Base-by-base conservation (phyloP, 2,797 vertebrate genomes). In the Martes flavigula region DNA sequence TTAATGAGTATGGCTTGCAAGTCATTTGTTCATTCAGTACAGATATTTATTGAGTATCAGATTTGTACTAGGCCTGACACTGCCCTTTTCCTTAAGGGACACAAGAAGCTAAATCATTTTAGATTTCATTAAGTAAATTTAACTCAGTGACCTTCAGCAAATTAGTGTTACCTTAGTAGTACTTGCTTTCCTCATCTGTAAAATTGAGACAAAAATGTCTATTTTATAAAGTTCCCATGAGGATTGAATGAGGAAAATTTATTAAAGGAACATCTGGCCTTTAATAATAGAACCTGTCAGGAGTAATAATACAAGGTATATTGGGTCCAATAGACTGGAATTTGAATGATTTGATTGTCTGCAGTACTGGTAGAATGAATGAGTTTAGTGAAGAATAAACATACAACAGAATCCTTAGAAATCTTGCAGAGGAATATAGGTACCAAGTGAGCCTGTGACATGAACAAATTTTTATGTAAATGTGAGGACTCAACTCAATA, bases 121-220 rank as follows among this genome's bases (percentile, higher is more conserved):
- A 58, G 70, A 90, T 85, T 83, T 40, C 8, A 11, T 77, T 81
- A 90, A 64, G 30, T 87, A 89, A 88, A 88, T 87, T 46, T 90
- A 78, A 64, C 43, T 87, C 56, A 88, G 5, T 70, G 90, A 91
- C 51, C 18, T 60, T 87, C 43, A 64, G 21, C 38, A 72, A 87
- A 17, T 78, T 90, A 73, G 7, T 54, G 4, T 90, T 79, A 77
- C 30, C 23, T 93, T 75, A 25, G 40, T 82, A 54, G 5, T 54
- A 25, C 70, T 93, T 91, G 43, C 23, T 89, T 87, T 96, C 18
- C 43, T 96, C 70, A 87, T 72, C 43, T 90, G 64, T 83, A 86
- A 96, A 93, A 91, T 94, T 43, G 87, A 96, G 78, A 86, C 6
- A 87, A 93, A 93, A 94, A 90, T 73, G 25, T 30, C 58, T 81